Conservation (phyloP, 2,113 vertebrate species). For the Cinclus mexicanus region DNA sequence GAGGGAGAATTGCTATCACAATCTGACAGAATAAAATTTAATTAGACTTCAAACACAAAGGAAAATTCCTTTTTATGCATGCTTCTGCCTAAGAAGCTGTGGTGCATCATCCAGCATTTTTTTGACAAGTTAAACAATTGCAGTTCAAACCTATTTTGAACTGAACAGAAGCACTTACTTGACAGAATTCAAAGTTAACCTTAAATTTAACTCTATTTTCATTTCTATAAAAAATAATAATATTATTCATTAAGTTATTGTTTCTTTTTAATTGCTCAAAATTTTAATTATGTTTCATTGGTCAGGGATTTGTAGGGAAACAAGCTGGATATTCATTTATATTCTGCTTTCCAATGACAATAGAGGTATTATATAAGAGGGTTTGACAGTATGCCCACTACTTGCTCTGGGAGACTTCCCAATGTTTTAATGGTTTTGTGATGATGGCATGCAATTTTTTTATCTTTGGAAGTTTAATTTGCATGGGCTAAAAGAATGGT, state of each 20-base stretch:
- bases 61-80: neutral
- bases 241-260: neutral
- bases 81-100: neutral
- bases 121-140: neutral
- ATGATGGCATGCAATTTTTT: neutral
- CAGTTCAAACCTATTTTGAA: neutral
- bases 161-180: neutral
- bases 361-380: neutral
- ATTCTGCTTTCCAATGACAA: neutral
- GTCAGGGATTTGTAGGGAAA: neutral
- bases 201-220: neutral
- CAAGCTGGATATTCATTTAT: neutral
- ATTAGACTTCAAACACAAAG: neutral
- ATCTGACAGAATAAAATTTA: neutral
- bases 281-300: neutral
- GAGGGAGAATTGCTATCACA: neutral
- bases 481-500: neutral
- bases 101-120: neutral
- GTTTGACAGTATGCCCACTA: neutral
- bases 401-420: neutral
- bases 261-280: neutral
- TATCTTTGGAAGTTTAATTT: neutral
- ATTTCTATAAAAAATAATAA: neutral
- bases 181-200: neutral
- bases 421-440: neutral